Conservation (phyloP, 2,888 invertebrate genomes). For the Drosophila nr. fundita region DNA sequence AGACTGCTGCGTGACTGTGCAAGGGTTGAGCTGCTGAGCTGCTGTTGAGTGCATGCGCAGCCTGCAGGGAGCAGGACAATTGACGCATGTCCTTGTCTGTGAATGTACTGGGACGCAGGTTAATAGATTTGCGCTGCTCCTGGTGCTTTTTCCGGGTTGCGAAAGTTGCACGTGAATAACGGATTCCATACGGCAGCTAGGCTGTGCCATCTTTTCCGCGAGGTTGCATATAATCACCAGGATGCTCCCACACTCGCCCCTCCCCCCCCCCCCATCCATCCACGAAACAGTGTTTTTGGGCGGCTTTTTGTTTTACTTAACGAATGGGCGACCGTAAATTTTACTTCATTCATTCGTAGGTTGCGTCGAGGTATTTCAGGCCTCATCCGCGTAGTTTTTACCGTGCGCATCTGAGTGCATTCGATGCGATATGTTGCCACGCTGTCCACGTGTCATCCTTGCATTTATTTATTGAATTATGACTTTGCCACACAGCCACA, state of each 20-base stretch:
- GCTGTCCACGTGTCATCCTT: conserved; percentile 81
- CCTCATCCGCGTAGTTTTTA: conserved; percentile 28
- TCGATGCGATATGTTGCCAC: conserved; percentile 76
- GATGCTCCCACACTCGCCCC: conserved; percentile 8
- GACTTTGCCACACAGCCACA: conserved; percentile 46
- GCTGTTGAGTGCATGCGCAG: conserved; percentile 52
- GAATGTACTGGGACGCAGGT: conserved; percentile 27
- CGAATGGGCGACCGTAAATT: conserved; percentile 72
- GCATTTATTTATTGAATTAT: conserved; percentile 83
- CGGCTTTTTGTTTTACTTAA: conserved; percentile 62
- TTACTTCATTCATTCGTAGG: conserved; percentile 67
- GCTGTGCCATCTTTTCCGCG: conserved; percentile 50
- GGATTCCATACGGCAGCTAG: conserved; percentile 38
- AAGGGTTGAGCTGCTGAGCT: conserved; percentile 25
- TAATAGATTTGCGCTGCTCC: conserved; percentile 69
- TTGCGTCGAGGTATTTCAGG: conserved; percentile 32
- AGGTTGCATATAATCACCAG: conserved; percentile 70
- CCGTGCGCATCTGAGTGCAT: conserved; percentile 71
- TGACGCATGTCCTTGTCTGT: conserved; percentile 55
- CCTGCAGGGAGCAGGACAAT: conserved; percentile 29
- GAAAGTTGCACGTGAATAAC: conserved; percentile 26
- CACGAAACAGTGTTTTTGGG: conserved; percentile 6
- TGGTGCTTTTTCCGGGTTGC: background rate
- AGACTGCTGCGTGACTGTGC: conserved; percentile 23
- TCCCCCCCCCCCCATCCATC: background rate